A percentile compares a stretch with the other conserved stretches of the same genome.
Evolutionary conservation across 2,888 invertebrate genomes (phyloP).

Genomic region (Patella ulyssiponensis): DNA sequence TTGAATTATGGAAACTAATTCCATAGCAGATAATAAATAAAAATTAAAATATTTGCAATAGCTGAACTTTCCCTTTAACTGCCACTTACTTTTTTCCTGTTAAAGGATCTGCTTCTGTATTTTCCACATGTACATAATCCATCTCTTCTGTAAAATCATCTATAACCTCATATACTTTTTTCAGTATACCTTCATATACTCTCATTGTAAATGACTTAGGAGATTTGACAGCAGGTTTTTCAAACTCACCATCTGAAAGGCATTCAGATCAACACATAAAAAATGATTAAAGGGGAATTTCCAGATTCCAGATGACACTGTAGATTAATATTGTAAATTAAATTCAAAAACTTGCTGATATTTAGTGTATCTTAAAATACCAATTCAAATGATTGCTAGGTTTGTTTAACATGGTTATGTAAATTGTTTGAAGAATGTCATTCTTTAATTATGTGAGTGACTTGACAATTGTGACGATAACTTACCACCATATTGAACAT

Average conservation of each 20-base stretch:
- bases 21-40: background rate
- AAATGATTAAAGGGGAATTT: no score
- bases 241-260: constrained; percentile 15
- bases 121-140: constrained; percentile 45
- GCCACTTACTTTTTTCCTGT: constrained; percentile 62
- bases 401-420: no score
- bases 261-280: background rate
- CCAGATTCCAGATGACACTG: no score
- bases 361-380: no score
- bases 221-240: constrained; percentile 8
- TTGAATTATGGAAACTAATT: no score
- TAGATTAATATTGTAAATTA: no score
- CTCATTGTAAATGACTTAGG: constrained; percentile 40
- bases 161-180: constrained; percentile 52
- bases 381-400: no score
- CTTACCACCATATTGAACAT: no score
- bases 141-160: constrained; percentile 65
- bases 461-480: no score
- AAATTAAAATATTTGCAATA: constrained; percentile 11
- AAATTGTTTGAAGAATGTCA: no score
- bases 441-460: no score
- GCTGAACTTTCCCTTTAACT: background rate
- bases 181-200: constrained; percentile 26
- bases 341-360: no score
- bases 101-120: constrained; percentile 62